A percentile compares a stretch with the other conserved stretches of the same genome.
These are phyloP conservation scores for Eolophus roseicapilla DNA, from an alignment of 2,113 vertebrate genomes.

Conservation along the genomic window DNA sequence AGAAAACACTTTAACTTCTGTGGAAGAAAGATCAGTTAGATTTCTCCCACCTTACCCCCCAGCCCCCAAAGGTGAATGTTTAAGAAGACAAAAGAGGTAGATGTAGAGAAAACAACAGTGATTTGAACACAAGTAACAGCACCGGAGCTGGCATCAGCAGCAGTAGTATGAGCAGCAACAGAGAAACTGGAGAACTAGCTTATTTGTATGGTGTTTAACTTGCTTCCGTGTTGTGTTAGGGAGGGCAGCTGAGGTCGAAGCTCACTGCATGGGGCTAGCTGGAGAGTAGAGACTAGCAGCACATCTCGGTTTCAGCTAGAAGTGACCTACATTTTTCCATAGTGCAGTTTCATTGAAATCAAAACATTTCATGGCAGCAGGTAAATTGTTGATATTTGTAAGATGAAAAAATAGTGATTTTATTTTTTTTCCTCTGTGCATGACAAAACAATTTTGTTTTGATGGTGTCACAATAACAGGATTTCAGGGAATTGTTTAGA, in stretches of 20 bases:
- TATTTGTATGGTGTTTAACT: rapidly evolving
- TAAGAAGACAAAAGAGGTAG: background rate
- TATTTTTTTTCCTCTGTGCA: background rate
- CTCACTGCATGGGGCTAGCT: background rate
- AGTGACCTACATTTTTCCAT: background rate
- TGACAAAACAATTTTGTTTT: slow-evolving; percentile 21
- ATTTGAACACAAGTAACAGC: background rate
- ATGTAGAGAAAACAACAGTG: background rate
- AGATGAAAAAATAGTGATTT: background rate
- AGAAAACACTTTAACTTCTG: background rate
- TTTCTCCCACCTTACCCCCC: background rate
- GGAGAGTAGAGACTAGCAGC: too few species aligned
- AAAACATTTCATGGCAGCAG: background rate
- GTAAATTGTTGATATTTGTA: background rate
- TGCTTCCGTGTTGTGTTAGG: background rate
- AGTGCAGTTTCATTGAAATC: background rate
- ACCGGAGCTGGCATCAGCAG: background rate
- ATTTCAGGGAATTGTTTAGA: slow-evolving; percentile 1
- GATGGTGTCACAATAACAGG: background rate
- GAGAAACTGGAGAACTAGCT: background rate
- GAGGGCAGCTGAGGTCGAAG: background rate
- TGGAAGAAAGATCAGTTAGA: background rate
- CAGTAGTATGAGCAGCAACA: background rate
- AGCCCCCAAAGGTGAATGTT: background rate
- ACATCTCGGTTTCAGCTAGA: background rate